Evolutionary conservation across 2,113 vertebrate genomes (phyloP), one percentile per base, ranked within the genome.

Genomic region (Amblyornis subalaris): DNA sequence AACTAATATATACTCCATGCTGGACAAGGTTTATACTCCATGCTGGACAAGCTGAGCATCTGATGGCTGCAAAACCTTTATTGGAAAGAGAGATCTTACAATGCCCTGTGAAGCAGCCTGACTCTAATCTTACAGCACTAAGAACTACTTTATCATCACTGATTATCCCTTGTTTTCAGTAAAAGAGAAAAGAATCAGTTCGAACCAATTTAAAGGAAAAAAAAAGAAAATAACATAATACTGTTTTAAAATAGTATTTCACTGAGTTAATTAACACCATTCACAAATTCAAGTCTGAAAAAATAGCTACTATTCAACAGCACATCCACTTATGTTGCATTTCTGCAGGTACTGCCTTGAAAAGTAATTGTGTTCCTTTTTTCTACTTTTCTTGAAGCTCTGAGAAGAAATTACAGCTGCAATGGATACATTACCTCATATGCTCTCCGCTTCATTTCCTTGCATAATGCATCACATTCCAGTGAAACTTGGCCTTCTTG

Each of bases 401-500:
- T 13, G 21, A 72, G 13, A 88, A 77, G 47, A 90, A 72, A 65
- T 51, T 55, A 51, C 3, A 79, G 66, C 42, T 71, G 54, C 50
- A 84, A 61, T 1, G 3, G 74, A 76, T 42, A 88, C 60, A 72
- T 94, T 98, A 99, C 99, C 99, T 99, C 98, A 93, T 96, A 97
- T 28, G 98, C 98, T 94, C 98, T 99, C 96, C 61, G 98, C 94
- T 98, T 99, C 96, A 99, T 97, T 85, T 98, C 98, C 95, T 94
- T 98, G 97, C 99, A 99, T 21, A 97, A 83, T 5, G 97, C 89
- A 28, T 99, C 99, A 22, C 99, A 99, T 88, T 98, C 96, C 79
- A 99, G 74, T 9, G 95, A 95, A 94, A 95, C 79, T 13, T 98
- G 97, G 76, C 95, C 96, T 76, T 97, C 97, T 72, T 94, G 95